Evolutionary conservation across 2,888 invertebrate genomes (phyloP), one percentile per base, ranked within the genome.

Genomic region (Eupithecia subumbrata): DNA sequence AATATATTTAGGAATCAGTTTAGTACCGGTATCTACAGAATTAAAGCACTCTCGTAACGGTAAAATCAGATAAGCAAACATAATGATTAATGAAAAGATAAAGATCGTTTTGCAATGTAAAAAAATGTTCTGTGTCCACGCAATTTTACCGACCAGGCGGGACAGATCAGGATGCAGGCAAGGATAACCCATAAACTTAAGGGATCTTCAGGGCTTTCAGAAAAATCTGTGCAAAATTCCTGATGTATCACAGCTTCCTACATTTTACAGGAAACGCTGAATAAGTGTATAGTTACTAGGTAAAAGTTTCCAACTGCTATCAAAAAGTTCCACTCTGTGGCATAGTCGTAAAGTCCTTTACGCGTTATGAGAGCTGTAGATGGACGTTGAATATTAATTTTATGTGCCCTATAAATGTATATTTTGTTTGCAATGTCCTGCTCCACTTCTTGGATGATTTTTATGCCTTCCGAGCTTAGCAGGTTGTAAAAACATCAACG

Each of bases 321-420:
- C 43, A 45, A 68, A 67, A 56, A 66, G 56, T 78, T 80, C 83
- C 52, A 79, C 72, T 67, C 76, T 76, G 72, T 73, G 76, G 34
- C 56, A 34, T 60, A 73, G 76, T 73, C 76, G 76, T 87, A 84
- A 87, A 86, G 75, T 80, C 82, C 82, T 84, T 85, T 83, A 84
- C 79, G 81, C 81, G 75, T 81, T 79, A 78, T 76, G 81, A 78
- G 75, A 76, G 68, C 73, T 79, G 82, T 74, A 81, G 81, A 82
- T 80, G 81, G 76, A 82, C 83, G 82, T 82, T 85, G 86, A 84
- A 87, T 85, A 85, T 84, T 84, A 86, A 87, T 85, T 84, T 85
- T 83, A 84, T 79, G 82, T 75, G 74, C 75, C 72, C 78, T 73
- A 79, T 80, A 82, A 81, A 76, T 77, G 78, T 76, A 64, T 76